These are phyloP conservation scores for Hymenochirus boettgeri DNA, from an alignment of 2,113 vertebrate genomes.

Conservation along the genomic window DNA sequence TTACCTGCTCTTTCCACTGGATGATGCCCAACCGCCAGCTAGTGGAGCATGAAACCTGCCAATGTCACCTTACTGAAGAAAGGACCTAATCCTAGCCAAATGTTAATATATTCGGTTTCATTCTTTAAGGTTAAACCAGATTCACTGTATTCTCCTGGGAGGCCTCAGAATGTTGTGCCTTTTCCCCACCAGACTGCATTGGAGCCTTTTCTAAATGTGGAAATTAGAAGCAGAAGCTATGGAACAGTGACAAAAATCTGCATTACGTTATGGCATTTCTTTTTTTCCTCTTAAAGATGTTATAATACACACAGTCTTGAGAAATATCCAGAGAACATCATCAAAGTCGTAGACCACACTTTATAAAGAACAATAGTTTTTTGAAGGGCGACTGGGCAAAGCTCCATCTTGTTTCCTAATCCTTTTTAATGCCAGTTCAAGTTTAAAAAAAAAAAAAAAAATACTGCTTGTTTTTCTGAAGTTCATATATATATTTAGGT, in stretches of 20 bases:
- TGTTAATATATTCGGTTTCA: no score
- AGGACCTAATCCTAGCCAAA: no score
- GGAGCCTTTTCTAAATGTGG: slow-evolving; percentile 61
- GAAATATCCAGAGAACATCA: slow-evolving; percentile 76
- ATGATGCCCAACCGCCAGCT: no score
- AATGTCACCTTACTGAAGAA: no score
- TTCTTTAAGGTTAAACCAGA: slow-evolving; percentile 45
- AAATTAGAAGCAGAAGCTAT: slow-evolving; percentile 83
- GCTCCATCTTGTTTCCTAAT: slow-evolving; percentile 54
- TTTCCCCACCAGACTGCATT: slow-evolving; percentile 58
- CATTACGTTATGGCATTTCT: slow-evolving; percentile 73
- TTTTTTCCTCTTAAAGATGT: slow-evolving; percentile 61
- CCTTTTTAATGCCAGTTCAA: slow-evolving; percentile 47
- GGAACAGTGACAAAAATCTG: slow-evolving; percentile 85
- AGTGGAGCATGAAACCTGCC: no score
- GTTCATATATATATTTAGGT: slow-evolving; percentile 46
- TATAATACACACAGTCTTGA: slow-evolving; percentile 72
- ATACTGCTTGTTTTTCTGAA: slow-evolving; percentile 42
- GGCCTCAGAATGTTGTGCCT: slow-evolving; percentile 50
- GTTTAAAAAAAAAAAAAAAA: slow-evolving; percentile 47
- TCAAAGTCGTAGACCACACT: slow-evolving; percentile 68
- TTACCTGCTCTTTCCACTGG: no score
- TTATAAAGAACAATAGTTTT: slow-evolving; percentile 56
- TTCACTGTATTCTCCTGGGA: slow-evolving; percentile 55
- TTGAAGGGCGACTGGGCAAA: slow-evolving; percentile 45